Percentiles rank a stretch among this genome's conserved stretches.
phyloP scores from a whole-genome alignment of 2,113 vertebrate species.

The Syrrhaptes paradoxus region DNA sequence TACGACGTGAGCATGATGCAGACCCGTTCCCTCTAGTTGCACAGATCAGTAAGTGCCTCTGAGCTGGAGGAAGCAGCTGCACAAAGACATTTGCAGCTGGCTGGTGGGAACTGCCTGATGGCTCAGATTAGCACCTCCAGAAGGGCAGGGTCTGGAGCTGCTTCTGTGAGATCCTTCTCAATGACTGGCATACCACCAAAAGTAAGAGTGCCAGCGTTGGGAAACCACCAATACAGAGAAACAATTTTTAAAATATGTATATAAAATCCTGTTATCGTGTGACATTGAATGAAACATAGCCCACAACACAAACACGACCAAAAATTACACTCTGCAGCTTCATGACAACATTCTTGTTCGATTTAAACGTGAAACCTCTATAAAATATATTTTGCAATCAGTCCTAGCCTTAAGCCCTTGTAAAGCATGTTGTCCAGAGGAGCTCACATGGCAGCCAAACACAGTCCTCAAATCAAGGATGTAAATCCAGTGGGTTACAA shows the following conservation, averaged over 20 bases:
- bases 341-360: not conserved
- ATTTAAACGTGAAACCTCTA: not conserved
- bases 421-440: not conserved
- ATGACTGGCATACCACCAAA: not conserved
- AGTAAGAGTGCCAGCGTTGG: not conserved
- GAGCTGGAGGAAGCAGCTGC: not conserved
- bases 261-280: not conserved
- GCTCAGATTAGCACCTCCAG: not conserved
- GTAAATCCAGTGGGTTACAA: not conserved
- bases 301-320: not conserved
- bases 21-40: not conserved
- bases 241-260: not conserved
- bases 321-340: not conserved
- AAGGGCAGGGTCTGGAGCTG: not conserved
- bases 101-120: not conserved
- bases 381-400: not conserved
- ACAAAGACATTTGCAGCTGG: not conserved
- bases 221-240: not conserved
- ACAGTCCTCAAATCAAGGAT: not conserved
- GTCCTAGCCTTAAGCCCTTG: not conserved
- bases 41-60: not conserved
- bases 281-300: not conserved
- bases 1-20: not conserved
- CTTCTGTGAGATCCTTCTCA: not conserved
- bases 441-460: not conserved